phyloP scores from a whole-genome alignment of 2,888 invertebrate genomes.

The Heliconius ethilla region DNA sequence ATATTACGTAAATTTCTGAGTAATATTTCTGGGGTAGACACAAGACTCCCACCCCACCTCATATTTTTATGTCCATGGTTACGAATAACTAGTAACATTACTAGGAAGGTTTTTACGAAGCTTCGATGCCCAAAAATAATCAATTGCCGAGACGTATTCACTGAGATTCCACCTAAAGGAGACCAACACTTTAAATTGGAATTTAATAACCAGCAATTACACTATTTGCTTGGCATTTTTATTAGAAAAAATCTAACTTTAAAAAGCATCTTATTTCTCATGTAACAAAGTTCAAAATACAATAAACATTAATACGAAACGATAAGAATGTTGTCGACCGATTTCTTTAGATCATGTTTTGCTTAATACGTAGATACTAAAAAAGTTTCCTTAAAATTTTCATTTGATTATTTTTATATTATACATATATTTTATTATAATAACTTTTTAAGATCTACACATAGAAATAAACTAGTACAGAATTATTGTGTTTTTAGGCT shows the following conservation, averaged over 20 bases:
- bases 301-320: background rate
- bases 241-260: background rate
- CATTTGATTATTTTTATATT: too few species aligned
- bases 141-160: background rate
- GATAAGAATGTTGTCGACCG: constrained; percentile 43
- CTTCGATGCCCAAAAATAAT: too few species aligned
- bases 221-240: constrained; percentile 9
- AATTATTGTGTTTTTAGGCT: too few species aligned
- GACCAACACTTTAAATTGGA: constrained; percentile 4
- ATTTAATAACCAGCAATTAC: constrained; percentile 31
- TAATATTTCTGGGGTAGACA: too few species aligned
- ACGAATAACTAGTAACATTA: too few species aligned
- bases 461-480: too few species aligned
- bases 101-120: too few species aligned
- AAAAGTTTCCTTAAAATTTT: constrained; percentile 8
- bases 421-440: too few species aligned
- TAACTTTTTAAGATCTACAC: too few species aligned
- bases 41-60: too few species aligned
- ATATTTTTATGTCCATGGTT: too few species aligned
- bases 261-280: background rate
- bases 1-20: too few species aligned
- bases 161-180: background rate
- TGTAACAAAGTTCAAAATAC: constrained; percentile 12
- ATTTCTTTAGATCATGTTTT: constrained; percentile 31
- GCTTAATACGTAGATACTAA: background rate